These are phyloP conservation scores for Danaus chrysippus DNA, from an alignment of 2,888 invertebrate genomes.

Conservation along the genomic window DNA sequence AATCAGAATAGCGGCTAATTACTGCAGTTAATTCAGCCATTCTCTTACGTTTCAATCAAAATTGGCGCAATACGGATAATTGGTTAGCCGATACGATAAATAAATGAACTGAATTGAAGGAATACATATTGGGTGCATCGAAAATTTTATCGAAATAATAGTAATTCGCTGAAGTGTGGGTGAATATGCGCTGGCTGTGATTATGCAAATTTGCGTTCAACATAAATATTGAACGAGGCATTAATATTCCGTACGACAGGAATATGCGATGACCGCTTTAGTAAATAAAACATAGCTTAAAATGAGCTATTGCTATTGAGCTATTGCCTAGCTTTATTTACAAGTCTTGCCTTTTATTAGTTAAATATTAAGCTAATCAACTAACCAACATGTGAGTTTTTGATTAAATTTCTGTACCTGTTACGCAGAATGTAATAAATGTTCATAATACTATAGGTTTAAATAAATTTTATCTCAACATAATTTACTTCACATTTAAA, in stretches of 20 bases:
- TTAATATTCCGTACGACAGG: conserved; percentile 76
- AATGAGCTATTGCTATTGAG: conserved; percentile 31
- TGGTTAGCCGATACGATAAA: conserved; percentile 32
- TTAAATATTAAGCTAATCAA: not conserved
- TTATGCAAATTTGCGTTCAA: conserved; percentile 76
- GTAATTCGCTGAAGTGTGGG: conserved; percentile 57
- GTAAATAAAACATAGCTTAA: conserved; percentile 46
- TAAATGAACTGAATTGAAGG: conserved; percentile 37
- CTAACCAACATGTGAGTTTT: too few species aligned
- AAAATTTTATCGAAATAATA: conserved; percentile 70
- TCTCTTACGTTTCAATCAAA: conserved; percentile 33
- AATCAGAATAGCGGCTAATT: conserved; percentile 34
- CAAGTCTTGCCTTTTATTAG: conserved; percentile 32
- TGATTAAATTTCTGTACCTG: too few species aligned
- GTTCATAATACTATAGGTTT: too few species aligned
- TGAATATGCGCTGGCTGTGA: conserved; percentile 68
- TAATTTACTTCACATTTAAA: not conserved
- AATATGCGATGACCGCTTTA: conserved; percentile 72
- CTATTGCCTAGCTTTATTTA: conserved; percentile 38
- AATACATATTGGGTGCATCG: conserved; percentile 47
- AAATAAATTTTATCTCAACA: too few species aligned
- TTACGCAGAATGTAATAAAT: too few species aligned
- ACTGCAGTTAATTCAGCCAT: conserved; percentile 33
- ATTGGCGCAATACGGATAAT: conserved; percentile 33
- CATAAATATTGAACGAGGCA: conserved; percentile 78